Percentiles rank a stretch among this genome's conserved stretches.
These are phyloP conservation scores for Gymnosoma rotundatum DNA, from an alignment of 2,888 invertebrate genomes.

Conservation along the genomic window DNA sequence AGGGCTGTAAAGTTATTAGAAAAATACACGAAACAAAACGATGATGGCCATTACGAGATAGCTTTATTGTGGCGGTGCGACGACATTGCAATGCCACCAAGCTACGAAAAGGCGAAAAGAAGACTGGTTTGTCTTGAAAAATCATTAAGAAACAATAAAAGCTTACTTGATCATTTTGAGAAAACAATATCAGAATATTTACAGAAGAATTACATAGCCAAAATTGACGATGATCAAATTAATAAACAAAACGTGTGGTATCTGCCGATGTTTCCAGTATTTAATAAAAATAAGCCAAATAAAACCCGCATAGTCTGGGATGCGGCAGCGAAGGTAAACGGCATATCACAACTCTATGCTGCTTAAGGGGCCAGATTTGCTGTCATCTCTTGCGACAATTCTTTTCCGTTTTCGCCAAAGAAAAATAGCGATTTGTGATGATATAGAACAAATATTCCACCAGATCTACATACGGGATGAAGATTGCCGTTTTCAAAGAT, in stretches of 20 bases:
- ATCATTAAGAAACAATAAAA: conserved; percentile 49
- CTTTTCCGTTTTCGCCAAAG: conserved; percentile 77
- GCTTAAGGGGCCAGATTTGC: conserved; percentile 72
- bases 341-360: conserved; percentile 73
- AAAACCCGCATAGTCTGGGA: conserved; percentile 42
- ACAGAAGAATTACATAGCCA: neutral
- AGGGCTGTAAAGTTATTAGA: conserved; percentile 14
- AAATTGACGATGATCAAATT: neutral
- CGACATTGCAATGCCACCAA: conserved; percentile 15
- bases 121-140: conserved; percentile 19
- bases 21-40: conserved; percentile 17
- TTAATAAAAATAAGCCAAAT: neutral
- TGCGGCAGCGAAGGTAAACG: conserved; percentile 59
- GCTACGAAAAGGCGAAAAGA: conserved; percentile 42
- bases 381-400: conserved; percentile 75
- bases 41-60: conserved; percentile 30
- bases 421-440: conserved; percentile 69
- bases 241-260: conserved; percentile 56
- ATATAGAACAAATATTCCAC: conserved; percentile 50
- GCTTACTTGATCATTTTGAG: neutral
- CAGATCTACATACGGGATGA: conserved; percentile 59
- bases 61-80: conserved; percentile 38
- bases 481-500: no score
- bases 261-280: no score
- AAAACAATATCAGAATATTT: conserved; percentile 60